Evolutionary conservation across 2,888 invertebrate genomes (phyloP), one percentile per base, ranked within the genome.

Genomic region (Opisthograptis luteolata): DNA sequence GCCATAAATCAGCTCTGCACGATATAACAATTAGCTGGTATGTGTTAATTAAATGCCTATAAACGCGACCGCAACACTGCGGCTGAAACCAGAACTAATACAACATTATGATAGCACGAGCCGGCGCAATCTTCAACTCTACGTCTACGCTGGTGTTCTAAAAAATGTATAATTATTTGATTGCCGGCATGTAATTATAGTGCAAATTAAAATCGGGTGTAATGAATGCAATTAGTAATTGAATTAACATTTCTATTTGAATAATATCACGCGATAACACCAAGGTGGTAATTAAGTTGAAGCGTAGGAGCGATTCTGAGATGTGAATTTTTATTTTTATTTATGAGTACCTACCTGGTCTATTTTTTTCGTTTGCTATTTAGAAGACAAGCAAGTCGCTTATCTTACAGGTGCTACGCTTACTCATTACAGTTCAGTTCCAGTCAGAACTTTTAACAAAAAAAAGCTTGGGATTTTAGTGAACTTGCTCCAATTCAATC

Each of bases 1-100:
- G 79, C 73, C 66, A 88, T 91, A 91, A 91, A 91, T 91, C 91
- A 91, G 81, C 79, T 77, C 81, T 81, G 82, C 84, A 79, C 89
- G 88, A 90, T 91, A 87, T 88, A 91, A 91, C 90, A 91, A 91
- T 91, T 91, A 90, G 90, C 81, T 75, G 88, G 87, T 83, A 90
- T 87, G 87, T 91, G 89, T 90, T 91, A 91, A 91, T 91, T 90
- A 90, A 91, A 90, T 80, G 82, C 71, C 79, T 77, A 82, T 86
- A 40, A 25, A 79, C 80, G 68, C 71, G 68, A 73, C 66, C 61
- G 66, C 69, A 76, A 77, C 78, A 79, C 78, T 62, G 49, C 62
- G 48, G 69, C 64, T 53, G 52, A 59, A 72, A 68, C 60, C 31
- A 47, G 77, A 64, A 81, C 77, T 78, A 73, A 42, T 43, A 54